Evolutionary conservation across 2,113 vertebrate genomes (phyloP).

Genomic region (Laterallus jamaicensis): DNA sequence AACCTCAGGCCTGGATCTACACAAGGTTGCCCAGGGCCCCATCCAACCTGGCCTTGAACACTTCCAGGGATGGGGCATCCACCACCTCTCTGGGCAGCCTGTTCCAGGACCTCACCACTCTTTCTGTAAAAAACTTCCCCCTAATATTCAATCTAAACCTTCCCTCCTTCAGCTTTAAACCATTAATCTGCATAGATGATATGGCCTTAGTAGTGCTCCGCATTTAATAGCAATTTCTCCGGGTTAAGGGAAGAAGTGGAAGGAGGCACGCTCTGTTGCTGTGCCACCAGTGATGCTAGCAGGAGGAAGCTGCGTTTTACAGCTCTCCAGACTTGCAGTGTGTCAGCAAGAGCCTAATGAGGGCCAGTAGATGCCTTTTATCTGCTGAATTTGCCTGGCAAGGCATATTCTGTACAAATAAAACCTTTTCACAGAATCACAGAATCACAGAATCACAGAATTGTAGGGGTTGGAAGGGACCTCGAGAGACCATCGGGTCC

Average conservation of each 20-base stretch:
- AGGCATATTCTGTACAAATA: neutral
- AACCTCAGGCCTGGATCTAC: too few species aligned
- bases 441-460: too few species aligned
- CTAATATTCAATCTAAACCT: too few species aligned
- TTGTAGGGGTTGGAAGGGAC: too few species aligned
- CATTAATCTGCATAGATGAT: neutral
- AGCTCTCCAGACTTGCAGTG: neutral
- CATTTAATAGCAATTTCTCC: neutral
- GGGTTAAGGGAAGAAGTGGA: neutral
- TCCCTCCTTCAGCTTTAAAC: too few species aligned
- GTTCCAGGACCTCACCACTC: too few species aligned
- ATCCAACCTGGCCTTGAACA: too few species aligned
- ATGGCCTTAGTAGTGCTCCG: rapidly evolving
- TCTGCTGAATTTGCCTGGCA: neutral
- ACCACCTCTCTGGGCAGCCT: too few species aligned
- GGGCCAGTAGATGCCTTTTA: neutral
- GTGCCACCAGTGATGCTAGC: neutral
- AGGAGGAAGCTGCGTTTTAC: rapidly evolving
- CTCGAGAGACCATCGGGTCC: too few species aligned
- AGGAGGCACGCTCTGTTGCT: rapidly evolving
- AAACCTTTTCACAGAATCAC: neutral
- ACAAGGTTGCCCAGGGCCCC: too few species aligned
- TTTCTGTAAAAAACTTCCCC: too few species aligned
- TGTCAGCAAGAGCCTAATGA: neutral
- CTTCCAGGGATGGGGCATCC: too few species aligned